Conservation (phyloP, 2,113 vertebrate species). For the Stegastes partitus region DNA sequence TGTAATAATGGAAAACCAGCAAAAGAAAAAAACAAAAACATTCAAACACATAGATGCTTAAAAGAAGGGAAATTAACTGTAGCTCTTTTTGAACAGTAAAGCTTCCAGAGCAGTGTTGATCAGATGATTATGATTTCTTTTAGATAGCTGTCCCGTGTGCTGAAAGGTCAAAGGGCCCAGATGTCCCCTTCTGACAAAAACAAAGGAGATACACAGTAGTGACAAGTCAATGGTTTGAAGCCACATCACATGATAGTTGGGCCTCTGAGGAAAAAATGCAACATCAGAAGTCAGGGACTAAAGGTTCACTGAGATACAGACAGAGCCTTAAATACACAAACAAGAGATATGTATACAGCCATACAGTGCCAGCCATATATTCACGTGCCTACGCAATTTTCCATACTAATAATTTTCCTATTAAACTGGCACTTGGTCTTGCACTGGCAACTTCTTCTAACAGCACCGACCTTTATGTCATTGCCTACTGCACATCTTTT, state of each 20-base stretch:
- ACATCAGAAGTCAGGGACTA: not conserved
- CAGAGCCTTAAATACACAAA: slow-evolving; percentile 3
- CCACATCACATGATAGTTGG: not conserved
- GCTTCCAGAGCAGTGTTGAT: not conserved
- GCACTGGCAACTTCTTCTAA: slow-evolving; percentile 1
- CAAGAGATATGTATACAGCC: not conserved
- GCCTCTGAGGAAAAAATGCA: not conserved
- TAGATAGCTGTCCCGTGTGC: not conserved
- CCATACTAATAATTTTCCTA: not conserved
- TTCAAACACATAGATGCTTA: not conserved
- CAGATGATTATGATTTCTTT: slow-evolving; percentile 11
- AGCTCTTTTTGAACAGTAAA: not conserved
- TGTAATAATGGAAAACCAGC: not conserved
- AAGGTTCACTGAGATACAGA: not conserved
- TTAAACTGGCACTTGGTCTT: slow-evolving; percentile 15
- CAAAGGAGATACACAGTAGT: not conserved
- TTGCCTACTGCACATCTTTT: not conserved
- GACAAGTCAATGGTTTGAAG: not conserved
- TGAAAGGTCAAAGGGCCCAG: slow-evolving; percentile 4
- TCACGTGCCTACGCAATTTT: not conserved
- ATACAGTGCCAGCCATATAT: not conserved
- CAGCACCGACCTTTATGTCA: not conserved
- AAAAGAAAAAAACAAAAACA: not conserved
- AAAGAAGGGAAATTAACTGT: not conserved
- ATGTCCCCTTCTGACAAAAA: not conserved